Conservation (phyloP, 2,113 vertebrate species). For the Tichodroma muraria region DNA sequence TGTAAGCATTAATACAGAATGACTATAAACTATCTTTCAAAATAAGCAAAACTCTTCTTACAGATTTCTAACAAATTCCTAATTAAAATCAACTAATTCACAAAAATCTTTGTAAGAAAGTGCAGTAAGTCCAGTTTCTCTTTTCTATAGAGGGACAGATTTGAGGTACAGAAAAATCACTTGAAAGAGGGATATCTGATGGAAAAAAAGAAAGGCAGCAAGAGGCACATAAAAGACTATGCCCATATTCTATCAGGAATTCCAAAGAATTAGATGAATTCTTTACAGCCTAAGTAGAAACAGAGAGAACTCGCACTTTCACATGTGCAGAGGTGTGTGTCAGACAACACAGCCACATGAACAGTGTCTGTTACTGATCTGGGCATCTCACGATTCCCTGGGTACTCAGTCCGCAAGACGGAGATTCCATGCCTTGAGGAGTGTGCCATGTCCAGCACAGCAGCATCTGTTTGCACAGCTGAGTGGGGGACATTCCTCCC, state of each 20-base stretch:
- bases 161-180: neutral
- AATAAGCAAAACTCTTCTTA: neutral
- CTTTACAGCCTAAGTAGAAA: neutral
- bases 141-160: neutral
- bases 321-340: neutral
- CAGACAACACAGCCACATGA: neutral
- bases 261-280: neutral
- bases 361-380: fast-evolving
- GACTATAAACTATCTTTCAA: neutral
- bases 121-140: neutral
- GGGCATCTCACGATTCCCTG: fast-evolving
- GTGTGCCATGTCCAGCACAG: fast-evolving
- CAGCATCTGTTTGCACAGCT: neutral
- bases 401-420: fast-evolving
- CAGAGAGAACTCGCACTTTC: fast-evolving
- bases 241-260: neutral
- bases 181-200: neutral
- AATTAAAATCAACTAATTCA: neutral
- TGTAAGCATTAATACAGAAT: neutral
- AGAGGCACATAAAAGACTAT: neutral
- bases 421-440: neutral
- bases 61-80: neutral
- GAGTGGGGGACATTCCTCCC: neutral
- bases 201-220: neutral
- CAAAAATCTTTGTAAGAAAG: neutral